These are phyloP conservation scores for Drosophila jambulina DNA, from an alignment of 1,140 invertebrate species.

Conservation along the genomic window DNA sequence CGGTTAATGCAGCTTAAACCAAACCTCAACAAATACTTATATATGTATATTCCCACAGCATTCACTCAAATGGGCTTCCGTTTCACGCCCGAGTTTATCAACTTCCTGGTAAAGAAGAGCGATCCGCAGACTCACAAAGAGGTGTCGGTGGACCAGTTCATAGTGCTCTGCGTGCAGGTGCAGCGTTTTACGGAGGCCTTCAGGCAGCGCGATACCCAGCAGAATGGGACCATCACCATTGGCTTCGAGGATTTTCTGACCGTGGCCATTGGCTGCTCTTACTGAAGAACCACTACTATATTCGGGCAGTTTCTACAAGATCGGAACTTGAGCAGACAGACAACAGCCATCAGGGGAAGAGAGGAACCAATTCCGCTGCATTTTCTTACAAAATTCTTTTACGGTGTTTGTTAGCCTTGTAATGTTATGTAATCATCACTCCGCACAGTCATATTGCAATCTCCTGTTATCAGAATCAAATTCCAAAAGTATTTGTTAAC, in stretches of 20 bases:
- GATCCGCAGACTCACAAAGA: slow-evolving; percentile 87
- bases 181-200: slow-evolving; percentile 95
- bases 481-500: slow-evolving; percentile 63
- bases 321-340: slow-evolving; percentile 13
- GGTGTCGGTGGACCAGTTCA: slow-evolving; percentile 94
- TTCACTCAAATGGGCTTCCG: slow-evolving; percentile 95
- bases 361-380: slow-evolving; percentile 54
- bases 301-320: background rate
- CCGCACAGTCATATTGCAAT: slow-evolving; percentile 58
- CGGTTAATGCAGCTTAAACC: background rate
- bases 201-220: slow-evolving; percentile 89
- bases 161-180: slow-evolving; percentile 94
- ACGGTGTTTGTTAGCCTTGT: slow-evolving; percentile 49
- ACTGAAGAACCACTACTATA: slow-evolving; percentile 76
- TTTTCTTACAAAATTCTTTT: slow-evolving; percentile 43
- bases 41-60: slow-evolving; percentile 86
- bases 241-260: slow-evolving; percentile 94
- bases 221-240: slow-evolving; percentile 91
- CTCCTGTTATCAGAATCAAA: slow-evolving; percentile 45
- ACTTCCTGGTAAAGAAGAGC: slow-evolving; percentile 90
- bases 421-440: slow-evolving; percentile 28
- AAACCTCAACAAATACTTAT: background rate
- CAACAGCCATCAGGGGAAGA: slow-evolving; percentile 24
- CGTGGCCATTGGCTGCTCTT: slow-evolving; percentile 90
- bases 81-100: slow-evolving; percentile 92